Evolutionary conservation across 2,113 vertebrate species (phyloP).

Genomic region (Nestor notabilis): DNA sequence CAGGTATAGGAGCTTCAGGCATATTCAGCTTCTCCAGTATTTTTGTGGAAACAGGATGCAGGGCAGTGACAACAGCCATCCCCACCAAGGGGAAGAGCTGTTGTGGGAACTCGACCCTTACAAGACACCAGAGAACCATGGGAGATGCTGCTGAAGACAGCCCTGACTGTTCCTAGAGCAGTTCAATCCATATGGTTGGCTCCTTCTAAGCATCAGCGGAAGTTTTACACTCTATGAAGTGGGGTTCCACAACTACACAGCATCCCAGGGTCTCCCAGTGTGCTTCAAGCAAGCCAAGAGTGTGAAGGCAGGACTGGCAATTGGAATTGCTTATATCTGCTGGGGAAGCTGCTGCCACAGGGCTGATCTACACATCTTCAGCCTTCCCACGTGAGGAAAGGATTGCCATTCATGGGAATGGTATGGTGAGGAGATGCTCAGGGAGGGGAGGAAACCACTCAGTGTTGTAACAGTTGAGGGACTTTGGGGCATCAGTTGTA

Average conservation of each 20-base stretch:
- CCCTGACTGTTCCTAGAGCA: not conserved
- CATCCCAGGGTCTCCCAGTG: not conserved
- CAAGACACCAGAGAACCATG: not conserved
- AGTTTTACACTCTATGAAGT: not conserved
- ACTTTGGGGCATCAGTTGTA: not conserved
- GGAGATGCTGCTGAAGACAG: not conserved
- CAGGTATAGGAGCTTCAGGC: not conserved
- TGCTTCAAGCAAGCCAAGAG: not conserved
- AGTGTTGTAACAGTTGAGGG: fast-evolving
- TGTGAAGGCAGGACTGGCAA: not conserved
- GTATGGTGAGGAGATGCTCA: fast-evolving
- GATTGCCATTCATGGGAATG: not conserved
- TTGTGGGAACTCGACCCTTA: not conserved
- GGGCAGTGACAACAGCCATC: not conserved
- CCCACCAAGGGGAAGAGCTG: not conserved
- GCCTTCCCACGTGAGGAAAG: not conserved
- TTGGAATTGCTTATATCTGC: not conserved
- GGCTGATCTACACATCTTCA: not conserved
- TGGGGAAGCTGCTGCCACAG: not conserved
- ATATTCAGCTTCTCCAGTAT: not conserved
- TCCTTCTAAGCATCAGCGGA: not conserved
- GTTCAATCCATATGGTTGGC: not conserved
- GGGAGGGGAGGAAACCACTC: not conserved
- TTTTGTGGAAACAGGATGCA: not conserved
- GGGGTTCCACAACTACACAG: not conserved